Base-by-base conservation (phyloP, 2,888 invertebrate genomes). In the Pyrrhia umbra region DNA sequence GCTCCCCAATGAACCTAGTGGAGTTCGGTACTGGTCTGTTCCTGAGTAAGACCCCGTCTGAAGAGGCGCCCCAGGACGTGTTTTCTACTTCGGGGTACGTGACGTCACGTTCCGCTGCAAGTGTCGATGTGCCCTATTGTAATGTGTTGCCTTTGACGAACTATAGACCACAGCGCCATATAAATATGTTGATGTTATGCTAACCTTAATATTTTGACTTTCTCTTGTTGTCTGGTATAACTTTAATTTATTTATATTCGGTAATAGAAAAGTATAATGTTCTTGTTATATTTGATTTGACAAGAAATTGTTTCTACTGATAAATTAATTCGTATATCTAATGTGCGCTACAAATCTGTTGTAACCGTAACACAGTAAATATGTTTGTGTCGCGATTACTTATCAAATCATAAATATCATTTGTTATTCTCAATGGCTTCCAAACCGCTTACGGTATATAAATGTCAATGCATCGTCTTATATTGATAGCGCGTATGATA, bases 21-120 rank as follows among this genome's bases (percentile, higher is more conserved):
- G 98, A 98, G 96, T 98, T 99, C 95, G 98, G 98, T 94, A 97
- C 98, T 88, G 98, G 98, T 94, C 96, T 98, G 93, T 98, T 98
- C 96, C 96, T 97, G 93, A 97, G 97, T 96, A 98, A 98, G 96
- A 98, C 98, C 88, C 98, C 98, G 89, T 98, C 98, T 92, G 98
- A 98, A 95, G 98, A 98, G 95, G 97, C 97, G 90, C 97, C 95
- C 95, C 97, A 90, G 88, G 96, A 95, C 95, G 96, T 91, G 95
- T 95, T 93, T 95, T 95, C 93, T 93, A 93, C 93, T 93, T 95
- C 95, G 96, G 95, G 96, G 95, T 95, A 96, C 95, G 95, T 95
- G 95, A 94, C 84, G 80, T 87, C 92, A 74, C 88, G 79, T 75
- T 83, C 83, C 87, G 82, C 83, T 84, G 83, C 80, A 77, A 81